Evolutionary conservation across 2,888 invertebrate genomes (phyloP).

Genomic region (Doris montereyensis): DNA sequence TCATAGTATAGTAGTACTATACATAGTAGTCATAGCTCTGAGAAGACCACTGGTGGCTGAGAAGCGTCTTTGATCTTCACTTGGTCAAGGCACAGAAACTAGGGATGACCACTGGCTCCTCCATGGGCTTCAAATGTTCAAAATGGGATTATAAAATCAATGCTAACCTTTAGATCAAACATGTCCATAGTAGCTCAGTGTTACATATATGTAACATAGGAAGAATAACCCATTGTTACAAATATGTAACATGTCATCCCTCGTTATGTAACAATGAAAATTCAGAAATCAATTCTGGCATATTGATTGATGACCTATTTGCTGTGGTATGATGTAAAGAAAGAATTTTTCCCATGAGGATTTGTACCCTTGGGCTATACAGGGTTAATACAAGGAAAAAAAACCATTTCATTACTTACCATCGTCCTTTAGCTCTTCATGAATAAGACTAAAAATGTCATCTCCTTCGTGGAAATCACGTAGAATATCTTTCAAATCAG

Average conservation of each 20-base stretch:
- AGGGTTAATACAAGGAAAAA: background rate
- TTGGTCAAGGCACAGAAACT: too few relatives aligned
- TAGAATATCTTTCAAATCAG: slow-evolving; percentile 80
- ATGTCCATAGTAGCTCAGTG: too few relatives aligned
- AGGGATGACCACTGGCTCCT: too few relatives aligned
- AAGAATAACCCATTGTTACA: background rate
- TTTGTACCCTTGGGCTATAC: background rate
- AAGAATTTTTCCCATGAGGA: background rate
- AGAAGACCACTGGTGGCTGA: too few relatives aligned
- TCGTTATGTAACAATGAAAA: background rate
- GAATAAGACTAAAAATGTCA: slow-evolving; percentile 62
- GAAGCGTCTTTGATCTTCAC: too few relatives aligned
- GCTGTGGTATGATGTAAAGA: background rate
- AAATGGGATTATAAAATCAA: too few relatives aligned
- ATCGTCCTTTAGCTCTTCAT: slow-evolving; percentile 59
- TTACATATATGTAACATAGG: too few relatives aligned
- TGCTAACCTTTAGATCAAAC: too few relatives aligned
- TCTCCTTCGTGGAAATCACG: slow-evolving; percentile 77
- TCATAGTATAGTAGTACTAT: too few relatives aligned
- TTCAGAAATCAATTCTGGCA: background rate
- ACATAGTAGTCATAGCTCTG: too few relatives aligned
- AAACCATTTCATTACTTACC: slow-evolving; percentile 26
- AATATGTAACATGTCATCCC: background rate
- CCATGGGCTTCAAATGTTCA: too few relatives aligned
- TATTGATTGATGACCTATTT: background rate